A percentile compares a stretch with the other conserved stretches of the same genome.
phyloP scores from a whole-genome alignment of 2,113 vertebrate genomes.

The Tylochromis polylepis region DNA sequence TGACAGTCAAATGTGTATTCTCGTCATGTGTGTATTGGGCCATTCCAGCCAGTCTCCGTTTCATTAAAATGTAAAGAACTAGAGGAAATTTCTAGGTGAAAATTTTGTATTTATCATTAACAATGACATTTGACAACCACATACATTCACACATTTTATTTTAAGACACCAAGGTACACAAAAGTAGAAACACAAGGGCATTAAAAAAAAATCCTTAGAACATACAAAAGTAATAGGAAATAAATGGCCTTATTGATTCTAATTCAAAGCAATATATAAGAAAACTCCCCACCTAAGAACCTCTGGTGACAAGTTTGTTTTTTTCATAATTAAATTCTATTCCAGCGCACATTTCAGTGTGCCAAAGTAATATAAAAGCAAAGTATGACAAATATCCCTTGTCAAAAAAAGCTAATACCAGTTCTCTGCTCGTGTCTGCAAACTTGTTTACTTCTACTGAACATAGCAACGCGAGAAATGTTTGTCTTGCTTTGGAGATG shows the following conservation, averaged over 20 bases:
- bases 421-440: neutral
- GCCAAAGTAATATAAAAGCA: slow-evolving; percentile 4
- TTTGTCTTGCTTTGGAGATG: slow-evolving; percentile 45
- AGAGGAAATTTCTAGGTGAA: neutral
- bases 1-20: neutral
- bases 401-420: neutral
- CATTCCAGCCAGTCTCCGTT: neutral
- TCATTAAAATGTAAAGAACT: neutral
- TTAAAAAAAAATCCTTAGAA: neutral
- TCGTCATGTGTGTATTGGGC: neutral
- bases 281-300: neutral
- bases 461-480: slow-evolving; percentile 14
- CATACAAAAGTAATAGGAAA: neutral
- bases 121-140: neutral
- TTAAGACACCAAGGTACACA: neutral
- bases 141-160: neutral
- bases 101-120: neutral
- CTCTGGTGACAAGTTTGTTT: slow-evolving; percentile 1
- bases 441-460: slow-evolving; percentile 7
- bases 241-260: slow-evolving; percentile 15
- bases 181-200: neutral
- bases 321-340: slow-evolving; percentile 3
- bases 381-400: slow-evolving; percentile 27
- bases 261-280: neutral
- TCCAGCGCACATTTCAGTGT: neutral